A percentile compares a stretch with the other conserved stretches of the same genome.
Conservation (phyloP, 1,140 invertebrate genomes). For the Drosophila sp. region DNA sequence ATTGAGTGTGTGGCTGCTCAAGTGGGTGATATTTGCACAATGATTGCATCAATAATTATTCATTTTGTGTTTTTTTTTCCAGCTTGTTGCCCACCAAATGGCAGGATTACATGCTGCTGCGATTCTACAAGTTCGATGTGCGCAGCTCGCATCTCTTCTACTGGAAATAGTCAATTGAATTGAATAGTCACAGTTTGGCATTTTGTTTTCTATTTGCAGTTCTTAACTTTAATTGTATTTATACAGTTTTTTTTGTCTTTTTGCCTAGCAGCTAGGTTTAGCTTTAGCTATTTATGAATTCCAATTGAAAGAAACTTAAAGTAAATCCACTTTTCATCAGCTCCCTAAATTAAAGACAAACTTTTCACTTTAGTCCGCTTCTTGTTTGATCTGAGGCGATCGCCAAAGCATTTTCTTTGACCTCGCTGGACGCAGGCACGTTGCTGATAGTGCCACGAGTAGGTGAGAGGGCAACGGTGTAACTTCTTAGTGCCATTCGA, state of each 20-base stretch:
- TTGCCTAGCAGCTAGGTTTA: constrained; percentile 45
- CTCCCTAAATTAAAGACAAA: constrained; percentile 25
- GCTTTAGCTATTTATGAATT: constrained; percentile 52
- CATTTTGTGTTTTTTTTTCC: constrained; percentile 15
- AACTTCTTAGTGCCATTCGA: constrained; percentile 54
- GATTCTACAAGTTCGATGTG: constrained; percentile 75
- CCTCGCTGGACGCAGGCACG: constrained; percentile 45
- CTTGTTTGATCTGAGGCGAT: background rate
- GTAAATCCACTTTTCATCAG: constrained; percentile 34
- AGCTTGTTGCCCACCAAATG: constrained; percentile 78
- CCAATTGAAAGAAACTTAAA: constrained; percentile 46
- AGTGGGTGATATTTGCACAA: constrained; percentile 34
- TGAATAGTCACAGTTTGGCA: constrained; percentile 7
- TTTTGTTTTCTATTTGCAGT: constrained; percentile 43
- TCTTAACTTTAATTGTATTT: constrained; percentile 37
- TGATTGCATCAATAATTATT: constrained; percentile 11
- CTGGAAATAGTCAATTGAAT: constrained; percentile 59
- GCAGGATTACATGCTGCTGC: constrained; percentile 78
- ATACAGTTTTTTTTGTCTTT: constrained; percentile 8
- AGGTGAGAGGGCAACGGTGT: constrained; percentile 50
- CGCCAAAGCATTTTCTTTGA: constrained; percentile 35
- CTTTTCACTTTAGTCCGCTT: background rate
- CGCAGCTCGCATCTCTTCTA: constrained; percentile 76
- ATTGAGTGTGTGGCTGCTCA: constrained; percentile 76
- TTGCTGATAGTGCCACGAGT: constrained; percentile 55